Base-by-base conservation (phyloP, 1,140 invertebrate species). In the Rhynchophorus ferrugineus region DNA sequence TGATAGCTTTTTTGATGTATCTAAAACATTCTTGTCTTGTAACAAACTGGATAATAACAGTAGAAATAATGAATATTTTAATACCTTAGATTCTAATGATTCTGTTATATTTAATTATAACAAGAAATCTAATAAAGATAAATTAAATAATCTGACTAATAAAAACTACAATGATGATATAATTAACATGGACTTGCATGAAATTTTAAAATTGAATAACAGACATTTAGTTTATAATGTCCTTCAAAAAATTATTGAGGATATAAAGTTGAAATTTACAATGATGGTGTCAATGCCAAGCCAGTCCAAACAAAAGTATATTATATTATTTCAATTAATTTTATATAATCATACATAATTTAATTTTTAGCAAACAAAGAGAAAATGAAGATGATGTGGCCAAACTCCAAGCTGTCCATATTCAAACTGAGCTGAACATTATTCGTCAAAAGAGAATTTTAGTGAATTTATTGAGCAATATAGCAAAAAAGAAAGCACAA, bases 381-480 rank as follows among this genome's bases (percentile, higher is more conserved):
- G 13, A 33, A 1, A 34, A 44, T 34, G 22, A 44, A 34, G 43
- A 44, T 17, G 43, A 44, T 44, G 18, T 44, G 3, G 22, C 43
- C n/a, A 44, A 44, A 16, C 22, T 44, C 9, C 1, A 16, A 22
- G 33, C 34, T 17, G n/a, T 44, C 24, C 43, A 44, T 34, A 13
- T 34, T 3, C 43, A 44, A 44, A 44, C 43, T 2, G 43, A 44
- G 18, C 9, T 44, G 8, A 44, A 44, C 33, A 44, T 44, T 17
- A 34, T 44, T 7, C 43, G 34, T 9, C 43, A 44, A 17, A 44
- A 44, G n/a, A 33, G 16, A 44, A 16, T 18, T 44, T 9, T 44
- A 29, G 34, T 33, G 17, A 22, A 34, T 44, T 34, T 44, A 16
- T 13, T 44, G 18, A 17, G 22, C 22, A 44, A 34, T 14, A 44